A percentile compares a stretch with the other conserved stretches of the same genome.
phyloP scores from a whole-genome alignment of 2,888 invertebrate genomes.

The Flexamia atlantica region DNA sequence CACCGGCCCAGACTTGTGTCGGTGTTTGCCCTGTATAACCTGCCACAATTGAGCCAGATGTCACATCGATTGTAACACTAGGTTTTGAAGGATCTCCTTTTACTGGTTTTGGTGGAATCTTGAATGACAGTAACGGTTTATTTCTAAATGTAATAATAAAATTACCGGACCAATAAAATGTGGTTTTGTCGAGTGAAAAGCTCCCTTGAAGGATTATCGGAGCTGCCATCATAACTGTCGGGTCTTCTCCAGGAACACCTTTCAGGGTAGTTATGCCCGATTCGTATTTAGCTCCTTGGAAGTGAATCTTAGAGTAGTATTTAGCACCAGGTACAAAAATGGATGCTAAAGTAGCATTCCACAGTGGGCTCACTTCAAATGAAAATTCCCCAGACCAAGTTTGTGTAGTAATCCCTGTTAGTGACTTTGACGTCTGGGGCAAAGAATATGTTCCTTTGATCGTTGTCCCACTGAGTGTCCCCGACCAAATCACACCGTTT shows the following conservation, averaged over 20 bases:
- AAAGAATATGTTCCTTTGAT: slow-evolving; percentile 65
- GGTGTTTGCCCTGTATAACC: slow-evolving; percentile 60
- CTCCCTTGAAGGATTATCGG: slow-evolving; percentile 60
- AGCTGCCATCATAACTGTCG: slow-evolving; percentile 35
- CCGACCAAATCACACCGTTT: slow-evolving; percentile 67
- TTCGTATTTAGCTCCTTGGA: slow-evolving; percentile 52
- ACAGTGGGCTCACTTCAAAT: slow-evolving; percentile 54
- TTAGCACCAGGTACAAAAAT: slow-evolving; percentile 58
- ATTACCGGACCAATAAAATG: slow-evolving; percentile 59
- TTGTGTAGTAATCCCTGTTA: slow-evolving; percentile 17
- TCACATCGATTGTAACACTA: slow-evolving; percentile 59
- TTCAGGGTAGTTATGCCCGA: slow-evolving; percentile 35
- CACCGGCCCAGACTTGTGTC: slow-evolving; percentile 64
- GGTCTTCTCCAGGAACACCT: slow-evolving; percentile 22
- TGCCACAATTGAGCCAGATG: slow-evolving; percentile 63
- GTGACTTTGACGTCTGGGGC: slow-evolving; percentile 64
- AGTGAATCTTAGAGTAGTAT: slow-evolving; percentile 58
- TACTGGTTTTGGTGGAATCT: neutral
- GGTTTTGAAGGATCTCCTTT: slow-evolving; percentile 2
- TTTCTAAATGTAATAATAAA: slow-evolving; percentile 58
- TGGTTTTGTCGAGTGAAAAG: slow-evolving; percentile 49
- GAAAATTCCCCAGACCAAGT: slow-evolving; percentile 55
- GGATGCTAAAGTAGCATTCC: slow-evolving; percentile 53
- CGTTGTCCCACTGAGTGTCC: slow-evolving; percentile 66
- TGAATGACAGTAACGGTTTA: slow-evolving; percentile 25